Evolutionary conservation across 2,113 vertebrate species (phyloP).

Genomic region (Balaeniceps rex): DNA sequence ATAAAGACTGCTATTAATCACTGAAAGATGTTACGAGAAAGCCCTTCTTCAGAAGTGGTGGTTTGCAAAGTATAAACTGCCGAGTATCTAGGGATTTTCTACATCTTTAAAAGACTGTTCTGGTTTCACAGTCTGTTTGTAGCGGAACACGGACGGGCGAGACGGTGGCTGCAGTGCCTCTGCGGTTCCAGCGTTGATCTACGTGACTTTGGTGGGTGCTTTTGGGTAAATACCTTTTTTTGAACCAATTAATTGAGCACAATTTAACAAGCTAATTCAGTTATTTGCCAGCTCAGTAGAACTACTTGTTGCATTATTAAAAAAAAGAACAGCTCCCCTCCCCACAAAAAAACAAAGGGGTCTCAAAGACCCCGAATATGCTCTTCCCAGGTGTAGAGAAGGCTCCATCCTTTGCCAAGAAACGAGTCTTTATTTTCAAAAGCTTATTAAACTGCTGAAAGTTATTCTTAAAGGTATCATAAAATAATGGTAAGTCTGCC

Average conservation of each 20-base stretch:
- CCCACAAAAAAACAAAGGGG: too few species aligned
- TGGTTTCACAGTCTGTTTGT: neutral
- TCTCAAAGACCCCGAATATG: neutral
- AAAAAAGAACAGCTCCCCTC: neutral
- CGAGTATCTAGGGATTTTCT: accelerated
- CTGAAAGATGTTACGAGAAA: neutral
- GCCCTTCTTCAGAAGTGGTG: neutral
- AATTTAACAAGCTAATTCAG: neutral
- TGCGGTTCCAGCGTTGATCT: accelerated
- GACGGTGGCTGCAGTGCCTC: accelerated
- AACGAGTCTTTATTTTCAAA: neutral
- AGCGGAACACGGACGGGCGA: accelerated
- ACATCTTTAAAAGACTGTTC: too few species aligned
- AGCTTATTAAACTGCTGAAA: neutral
- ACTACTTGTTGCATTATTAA: neutral
- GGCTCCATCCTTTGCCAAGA: neutral
- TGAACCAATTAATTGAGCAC: too few species aligned
- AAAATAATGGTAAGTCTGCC: neutral
- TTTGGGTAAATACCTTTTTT: neutral
- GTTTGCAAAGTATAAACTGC: neutral
- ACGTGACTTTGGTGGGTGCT: accelerated
- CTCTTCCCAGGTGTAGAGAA: neutral
- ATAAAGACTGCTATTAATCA: neutral
- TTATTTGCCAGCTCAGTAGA: neutral
- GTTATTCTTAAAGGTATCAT: neutral